Evolutionary conservation across 2,888 invertebrate species (phyloP).

Genomic region (Desoria tigrina): DNA sequence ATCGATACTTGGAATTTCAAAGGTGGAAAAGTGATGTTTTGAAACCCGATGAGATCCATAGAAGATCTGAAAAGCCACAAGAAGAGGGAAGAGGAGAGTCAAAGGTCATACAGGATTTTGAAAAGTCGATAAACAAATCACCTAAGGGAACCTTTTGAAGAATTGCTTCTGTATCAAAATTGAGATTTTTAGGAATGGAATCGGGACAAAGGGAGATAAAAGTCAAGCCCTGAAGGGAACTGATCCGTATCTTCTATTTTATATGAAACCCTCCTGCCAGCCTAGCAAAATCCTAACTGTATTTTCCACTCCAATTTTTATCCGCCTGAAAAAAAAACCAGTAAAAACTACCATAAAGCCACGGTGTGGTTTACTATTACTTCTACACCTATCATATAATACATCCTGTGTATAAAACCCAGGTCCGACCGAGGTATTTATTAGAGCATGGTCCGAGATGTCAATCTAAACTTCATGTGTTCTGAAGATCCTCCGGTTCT

Average conservation of each 20-base stretch:
- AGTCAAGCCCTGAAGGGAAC: not conserved
- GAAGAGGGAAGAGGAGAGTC: not conserved
- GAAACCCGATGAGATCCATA: not conserved
- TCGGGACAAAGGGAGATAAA: conserved; percentile 6
- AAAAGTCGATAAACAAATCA: conserved; percentile 11
- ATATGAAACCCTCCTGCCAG: not conserved
- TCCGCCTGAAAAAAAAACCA: not conserved
- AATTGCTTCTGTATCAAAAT: conserved; percentile 9
- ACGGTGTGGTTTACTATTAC: too few species aligned
- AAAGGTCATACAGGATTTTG: not conserved
- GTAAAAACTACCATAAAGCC: not conserved
- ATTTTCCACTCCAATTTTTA: not conserved
- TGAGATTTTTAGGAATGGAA: not conserved
- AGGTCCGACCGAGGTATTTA: too few species aligned
- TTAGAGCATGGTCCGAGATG: too few species aligned
- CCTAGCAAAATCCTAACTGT: not conserved
- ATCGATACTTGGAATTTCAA: not conserved
- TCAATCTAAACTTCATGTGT: too few species aligned
- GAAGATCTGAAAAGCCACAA: not conserved
- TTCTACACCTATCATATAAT: too few species aligned
- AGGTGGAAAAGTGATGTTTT: not conserved
- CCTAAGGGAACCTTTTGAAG: conserved; percentile 12
- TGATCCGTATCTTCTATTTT: conserved; percentile 2
- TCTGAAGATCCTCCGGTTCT: too few species aligned
- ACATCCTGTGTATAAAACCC: too few species aligned